Percentiles rank a stretch among this genome's conserved stretches.
These are phyloP conservation scores for Typhlomys cinereus DNA, from an alignment of 2,113 vertebrate species.

Conservation along the genomic window DNA sequence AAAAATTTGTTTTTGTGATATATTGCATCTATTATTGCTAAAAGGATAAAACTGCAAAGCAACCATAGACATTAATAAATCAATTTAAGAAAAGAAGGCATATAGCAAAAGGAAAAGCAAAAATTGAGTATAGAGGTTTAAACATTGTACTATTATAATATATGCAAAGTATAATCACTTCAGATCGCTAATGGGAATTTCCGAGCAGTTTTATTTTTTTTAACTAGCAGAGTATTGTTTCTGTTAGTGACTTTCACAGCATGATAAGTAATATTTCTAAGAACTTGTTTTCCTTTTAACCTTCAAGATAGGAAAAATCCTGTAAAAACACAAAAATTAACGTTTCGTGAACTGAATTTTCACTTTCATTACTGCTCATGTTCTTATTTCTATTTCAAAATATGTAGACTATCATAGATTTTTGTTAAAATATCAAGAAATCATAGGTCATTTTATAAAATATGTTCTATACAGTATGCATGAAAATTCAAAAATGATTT, in stretches of 20 bases:
- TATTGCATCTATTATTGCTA: slow-evolving; percentile 92
- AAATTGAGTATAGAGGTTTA: slow-evolving; percentile 80
- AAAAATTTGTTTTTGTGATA: slow-evolving; percentile 92
- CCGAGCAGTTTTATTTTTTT: slow-evolving; percentile 44
- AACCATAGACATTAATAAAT: slow-evolving; percentile 90
- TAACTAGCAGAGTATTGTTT: slow-evolving; percentile 62
- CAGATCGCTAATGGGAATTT: slow-evolving; percentile 73
- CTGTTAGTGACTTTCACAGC: slow-evolving; percentile 39
- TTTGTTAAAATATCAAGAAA: slow-evolving; percentile 14
- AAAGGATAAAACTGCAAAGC: slow-evolving; percentile 91
- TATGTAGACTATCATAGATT: neutral
- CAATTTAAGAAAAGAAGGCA: slow-evolving; percentile 87
- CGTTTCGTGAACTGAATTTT: slow-evolving; percentile 66
- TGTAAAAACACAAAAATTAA: slow-evolving; percentile 59
- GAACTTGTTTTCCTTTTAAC: slow-evolving; percentile 79
- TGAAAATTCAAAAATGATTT: neutral
- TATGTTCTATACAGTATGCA: neutral
- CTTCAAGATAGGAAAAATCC: slow-evolving; percentile 72
- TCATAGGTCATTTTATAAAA: neutral
- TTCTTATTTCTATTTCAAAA: neutral
- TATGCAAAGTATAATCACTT: slow-evolving; percentile 73
- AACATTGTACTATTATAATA: slow-evolving; percentile 76
- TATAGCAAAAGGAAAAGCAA: slow-evolving; percentile 82
- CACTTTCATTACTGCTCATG: slow-evolving; percentile 14
- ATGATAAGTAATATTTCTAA: slow-evolving; percentile 77